Conservation (phyloP, 1,140 invertebrate genomes). For the Drosophila trapezifrons region DNA sequence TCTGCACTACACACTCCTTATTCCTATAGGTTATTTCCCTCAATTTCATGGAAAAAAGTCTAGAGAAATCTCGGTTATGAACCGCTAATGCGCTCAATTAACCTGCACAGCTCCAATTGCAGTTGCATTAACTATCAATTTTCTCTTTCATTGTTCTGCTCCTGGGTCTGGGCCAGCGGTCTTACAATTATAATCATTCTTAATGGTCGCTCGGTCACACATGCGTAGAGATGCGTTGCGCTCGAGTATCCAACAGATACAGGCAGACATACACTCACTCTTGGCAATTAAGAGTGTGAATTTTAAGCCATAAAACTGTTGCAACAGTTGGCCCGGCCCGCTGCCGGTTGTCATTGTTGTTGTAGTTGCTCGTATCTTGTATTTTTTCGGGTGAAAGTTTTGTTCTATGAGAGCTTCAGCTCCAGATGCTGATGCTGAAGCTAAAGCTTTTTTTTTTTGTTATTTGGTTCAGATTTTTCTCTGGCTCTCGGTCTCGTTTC, state of each 20-base stretch:
- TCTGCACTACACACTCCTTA: background rate
- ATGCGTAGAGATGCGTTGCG: conserved; percentile 69
- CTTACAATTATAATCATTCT: conserved; percentile 63
- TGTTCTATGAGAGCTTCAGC: conserved; percentile 61
- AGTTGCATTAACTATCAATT: conserved; percentile 73
- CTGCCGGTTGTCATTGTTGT: conserved; percentile 49
- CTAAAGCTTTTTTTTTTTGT: conserved; percentile 18
- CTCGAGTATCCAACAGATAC: conserved; percentile 61
- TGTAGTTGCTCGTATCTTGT: conserved; percentile 35
- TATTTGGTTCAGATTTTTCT: conserved; percentile 73
- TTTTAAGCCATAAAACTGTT: conserved; percentile 75
- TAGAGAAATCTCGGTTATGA: conserved; percentile 61
- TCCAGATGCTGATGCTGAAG: conserved; percentile 35
- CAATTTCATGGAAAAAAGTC: conserved; percentile 1
- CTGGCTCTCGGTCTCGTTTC: conserved; percentile 18
- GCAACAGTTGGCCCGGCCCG: conserved; percentile 52
- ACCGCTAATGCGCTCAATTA: conserved; percentile 77
- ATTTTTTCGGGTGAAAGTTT: conserved; percentile 76
- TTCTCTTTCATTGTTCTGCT: conserved; percentile 78
- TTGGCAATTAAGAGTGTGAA: conserved; percentile 77
- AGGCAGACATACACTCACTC: conserved; percentile 15
- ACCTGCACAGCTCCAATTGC: conserved; percentile 61
- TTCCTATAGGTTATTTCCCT: conserved; percentile 12
- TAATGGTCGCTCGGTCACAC: conserved; percentile 44
- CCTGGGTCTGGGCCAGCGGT: conserved; percentile 40